Base-by-base conservation (phyloP, 2,113 vertebrate species). In the Bothrops jararaca region DNA sequence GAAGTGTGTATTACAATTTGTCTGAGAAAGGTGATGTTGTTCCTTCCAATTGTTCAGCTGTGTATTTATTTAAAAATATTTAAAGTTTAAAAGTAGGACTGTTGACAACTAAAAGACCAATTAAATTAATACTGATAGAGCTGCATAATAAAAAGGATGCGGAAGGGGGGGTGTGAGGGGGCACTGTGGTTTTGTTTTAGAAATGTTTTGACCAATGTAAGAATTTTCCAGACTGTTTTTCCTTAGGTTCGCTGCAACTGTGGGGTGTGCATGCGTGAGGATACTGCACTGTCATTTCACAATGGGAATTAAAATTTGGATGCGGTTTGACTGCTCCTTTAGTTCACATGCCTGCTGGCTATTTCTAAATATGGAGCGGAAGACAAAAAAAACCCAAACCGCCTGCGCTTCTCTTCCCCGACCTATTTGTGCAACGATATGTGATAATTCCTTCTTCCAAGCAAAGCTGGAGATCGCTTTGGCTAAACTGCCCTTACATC, bases 351-450 rank as follows among this genome's bases (percentile, higher is more conserved):
- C 53, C 42, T 29, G 39, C 86, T 80, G 89, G 92, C 6, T 29
- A 29, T 92, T 39, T 95, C 89, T 10, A 45, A 95, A 92, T 50
- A 91, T 90, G 92, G 92, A 91, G 29, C 1, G 24, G 12, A 24
- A 24, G 34, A 5, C 1, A 29, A 90, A 4, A 56, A 4, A 6
- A 5, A 23, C 39, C 18, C 24, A 29, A 69, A 23, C 48, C 24
- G 39, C 91, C 95, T 56, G 89, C 85, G 74, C 74, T 80, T 80
- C 39, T 80, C 80, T 94, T 93, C 80, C 95, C 69, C 95, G 97
- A 97, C 97, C 97, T 95, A 97, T 96, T 97, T 97, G 97, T 96
- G 95, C 97, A 95, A 92, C 93, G 95, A 96, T 89, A 95, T 95
- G 96, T 57, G 85, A 95, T 95, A 94, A 96, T 97, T 85, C 90